Base-by-base conservation (phyloP, 2,113 vertebrate species). In the Haemorhous mexicanus region DNA sequence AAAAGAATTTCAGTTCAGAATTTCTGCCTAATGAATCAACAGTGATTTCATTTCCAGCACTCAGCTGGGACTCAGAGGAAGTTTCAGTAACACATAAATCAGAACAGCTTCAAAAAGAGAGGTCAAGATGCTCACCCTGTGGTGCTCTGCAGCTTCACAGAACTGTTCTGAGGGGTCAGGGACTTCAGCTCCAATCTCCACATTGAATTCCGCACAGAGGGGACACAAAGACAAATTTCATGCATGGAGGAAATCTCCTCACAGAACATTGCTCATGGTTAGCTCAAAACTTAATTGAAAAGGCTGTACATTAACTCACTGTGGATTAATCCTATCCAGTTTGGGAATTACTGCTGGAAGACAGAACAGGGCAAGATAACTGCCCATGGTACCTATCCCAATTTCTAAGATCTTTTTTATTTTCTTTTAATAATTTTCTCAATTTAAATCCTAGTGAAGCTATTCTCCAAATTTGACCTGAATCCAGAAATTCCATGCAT, bases 221-320 rank as follows among this genome's bases (percentile, higher is more conserved):
- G 17, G n/a, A 72, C 66, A 72, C 62, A 76, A 85, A 87, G 7
- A 59, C 56, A 68, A 22, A 73, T 76, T 76, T 84, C 49, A 79
- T 3, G n/a, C 75, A 58, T 11, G 22, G 10, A 2, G 16, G 61
- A 87, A 91, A 90, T 84, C 64, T 64, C 52, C 86, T 43, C 55
- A 69, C 69, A 84, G 56, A 82, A 69, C 21, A 43, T 1, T 70
- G 87, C 49, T 81, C 43, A 2, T 14, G 43, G 43, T 43, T 78
- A 59, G 24, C 74, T 78, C 74, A 47, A 70, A 91, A 81, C 6
- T 55, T 89, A 87, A 93, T 84, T 93, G 86, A 87, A 91, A 95
- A 89, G 56, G 35, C 27, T 26, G 21, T 9, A 13, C 43, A 30
- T 56, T 70, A 67, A 87, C 75, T n/a, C 43, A 50, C 39, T 55